Evolutionary conservation across 53 echinoderm and acorn worm genomes (phyloP).

Genomic region (Luidia sarsii): DNA sequence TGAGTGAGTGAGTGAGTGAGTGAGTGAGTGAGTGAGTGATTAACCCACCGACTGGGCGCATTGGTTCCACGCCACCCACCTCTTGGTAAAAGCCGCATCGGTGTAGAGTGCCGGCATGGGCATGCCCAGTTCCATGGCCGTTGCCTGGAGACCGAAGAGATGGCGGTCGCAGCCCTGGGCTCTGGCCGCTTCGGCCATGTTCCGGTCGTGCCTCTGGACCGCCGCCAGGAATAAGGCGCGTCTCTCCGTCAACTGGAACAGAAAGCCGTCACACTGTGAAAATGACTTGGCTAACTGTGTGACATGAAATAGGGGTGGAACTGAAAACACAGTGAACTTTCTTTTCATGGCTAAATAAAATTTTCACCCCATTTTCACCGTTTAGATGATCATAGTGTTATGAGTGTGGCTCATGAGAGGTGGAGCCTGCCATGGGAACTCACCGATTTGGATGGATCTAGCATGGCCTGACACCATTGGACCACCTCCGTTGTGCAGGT

Average conservation of each 20-base stretch:
- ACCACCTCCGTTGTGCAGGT: conserved; percentile 70
- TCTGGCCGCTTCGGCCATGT: conserved; percentile 66
- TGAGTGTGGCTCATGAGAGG: not conserved
- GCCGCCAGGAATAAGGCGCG: conserved; percentile 66
- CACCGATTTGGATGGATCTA: conserved; percentile 63
- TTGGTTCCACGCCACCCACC: conserved; percentile 31
- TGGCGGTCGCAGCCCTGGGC: conserved; percentile 90
- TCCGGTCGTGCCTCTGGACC: conserved; percentile 61
- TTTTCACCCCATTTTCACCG: too few species aligned
- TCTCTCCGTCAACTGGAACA: conserved; percentile 17
- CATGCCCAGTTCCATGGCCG: conserved; percentile 63
- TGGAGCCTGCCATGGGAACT: conserved; percentile 1
- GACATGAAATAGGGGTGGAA: too few species aligned
- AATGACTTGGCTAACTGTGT: too few species aligned
- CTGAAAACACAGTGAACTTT: not conserved
- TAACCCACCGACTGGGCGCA: not conserved
- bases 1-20: too few species aligned
- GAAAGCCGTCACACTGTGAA: too few species aligned
- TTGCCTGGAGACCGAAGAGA: conserved; percentile 69
- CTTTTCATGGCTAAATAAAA: too few species aligned
- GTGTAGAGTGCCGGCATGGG: conserved; percentile 79
- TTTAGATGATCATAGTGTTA: too few species aligned
- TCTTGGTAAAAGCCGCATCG: conserved; percentile 79
- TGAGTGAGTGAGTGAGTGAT: too few species aligned
- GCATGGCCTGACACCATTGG: conserved; percentile 89